These are phyloP conservation scores for Perdix hodgsoniae DNA, from an alignment of 2,797 vertebrate genomes.

Conservation along the genomic window DNA sequence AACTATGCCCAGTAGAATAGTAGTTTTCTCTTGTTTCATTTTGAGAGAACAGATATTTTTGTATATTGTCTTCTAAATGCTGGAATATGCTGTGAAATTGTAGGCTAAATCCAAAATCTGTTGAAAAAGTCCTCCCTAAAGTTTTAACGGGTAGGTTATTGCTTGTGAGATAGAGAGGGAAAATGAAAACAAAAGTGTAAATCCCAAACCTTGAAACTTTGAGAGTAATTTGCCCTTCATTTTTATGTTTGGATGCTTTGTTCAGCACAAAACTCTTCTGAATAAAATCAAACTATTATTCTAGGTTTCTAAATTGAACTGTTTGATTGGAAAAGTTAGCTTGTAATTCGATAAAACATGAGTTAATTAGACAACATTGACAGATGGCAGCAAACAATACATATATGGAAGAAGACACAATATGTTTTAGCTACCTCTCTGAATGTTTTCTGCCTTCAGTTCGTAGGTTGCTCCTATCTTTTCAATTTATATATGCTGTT, in stretches of 20 bases:
- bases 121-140: not conserved
- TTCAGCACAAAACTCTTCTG: not conserved
- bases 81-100: not conserved
- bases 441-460: not conserved
- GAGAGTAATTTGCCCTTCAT: not conserved
- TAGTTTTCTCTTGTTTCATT: not conserved
- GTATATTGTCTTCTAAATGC: not conserved
- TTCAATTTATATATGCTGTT: not conserved
- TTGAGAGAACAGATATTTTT: not conserved
- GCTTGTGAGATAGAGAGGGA: not conserved
- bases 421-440: not conserved
- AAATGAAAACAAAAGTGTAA: not conserved
- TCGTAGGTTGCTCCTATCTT: not conserved
- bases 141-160: rapidly evolving
- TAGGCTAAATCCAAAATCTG: not conserved
- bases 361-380: not conserved
- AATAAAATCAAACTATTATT: not conserved
- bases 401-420: rapidly evolving
- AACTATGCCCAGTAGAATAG: not conserved
- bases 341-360: not conserved
- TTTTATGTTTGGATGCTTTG: not conserved
- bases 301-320: not conserved
- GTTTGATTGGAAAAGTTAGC: not conserved
- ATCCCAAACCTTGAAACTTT: not conserved
- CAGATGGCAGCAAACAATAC: not conserved